Evolutionary conservation across 1,140 invertebrate species (phyloP), one percentile per base, ranked within the genome.

Genomic region (Apolygus lucorum): DNA sequence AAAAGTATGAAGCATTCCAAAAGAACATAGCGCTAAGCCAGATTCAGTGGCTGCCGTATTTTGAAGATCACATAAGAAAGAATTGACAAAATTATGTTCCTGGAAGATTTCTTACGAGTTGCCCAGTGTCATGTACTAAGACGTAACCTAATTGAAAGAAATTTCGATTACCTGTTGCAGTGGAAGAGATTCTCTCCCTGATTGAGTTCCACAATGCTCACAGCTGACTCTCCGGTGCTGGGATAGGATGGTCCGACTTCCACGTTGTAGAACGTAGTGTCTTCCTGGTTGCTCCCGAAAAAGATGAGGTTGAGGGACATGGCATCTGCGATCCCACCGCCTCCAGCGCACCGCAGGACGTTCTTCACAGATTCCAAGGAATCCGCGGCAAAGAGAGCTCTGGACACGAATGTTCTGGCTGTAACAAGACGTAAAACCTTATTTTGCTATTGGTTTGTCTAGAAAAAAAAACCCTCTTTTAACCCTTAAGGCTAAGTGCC

Each of bases 261-360:
- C 0, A 87, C 83, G 74, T 93, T 93, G 73, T 90, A 87, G 73
- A 91, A 88, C 73, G 90, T 77, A 52, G 86, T 80, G 68, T 84
- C 81, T 0, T 87, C 87, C 21, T 22, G 14, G 68, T 85, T 83
- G 73, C 86, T 84, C n/a, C 79, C 77, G 2, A 91, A 76, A 77
- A 93, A 93, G 2, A 88, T 87, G 83, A 93, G 85, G 78, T 94
- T 95, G 0, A 93, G 82, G 2, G 90, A 90, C 73, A 92, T 90
- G 1, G 89, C 92, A 79, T 93, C 90, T 0, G 83, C 90, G 0
- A 88, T 85, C 0, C 92, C 92, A 67, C 84, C 84, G 0, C 90
- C 90, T 0, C 90, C 90, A 2, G 83, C 78, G 76, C 93, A 91
- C 8, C 82, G 79, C 1, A 95, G 78, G 8, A 90, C 88, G 67